These are phyloP conservation scores for Hippocampus guttulatus DNA, from an alignment of 2,113 vertebrate genomes.

Conservation along the genomic window DNA sequence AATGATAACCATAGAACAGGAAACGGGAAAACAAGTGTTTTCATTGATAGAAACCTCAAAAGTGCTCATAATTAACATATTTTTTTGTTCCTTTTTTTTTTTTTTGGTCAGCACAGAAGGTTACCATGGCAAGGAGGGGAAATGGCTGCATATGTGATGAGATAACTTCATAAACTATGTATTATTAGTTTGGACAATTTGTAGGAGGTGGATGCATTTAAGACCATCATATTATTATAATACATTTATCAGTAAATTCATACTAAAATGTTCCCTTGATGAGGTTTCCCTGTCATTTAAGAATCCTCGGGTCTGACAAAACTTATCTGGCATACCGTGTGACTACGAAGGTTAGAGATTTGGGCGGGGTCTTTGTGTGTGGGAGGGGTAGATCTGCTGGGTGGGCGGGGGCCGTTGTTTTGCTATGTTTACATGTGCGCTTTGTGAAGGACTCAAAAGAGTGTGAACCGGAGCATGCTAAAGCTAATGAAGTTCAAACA, in stretches of 20 bases:
- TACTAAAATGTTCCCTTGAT: neutral
- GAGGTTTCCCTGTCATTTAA: neutral
- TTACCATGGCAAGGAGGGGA: neutral
- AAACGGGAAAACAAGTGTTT: no score
- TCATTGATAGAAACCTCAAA: no score
- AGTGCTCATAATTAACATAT: no score
- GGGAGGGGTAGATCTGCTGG: neutral
- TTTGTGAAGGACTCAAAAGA: conserved; percentile 1
- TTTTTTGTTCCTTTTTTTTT: no score
- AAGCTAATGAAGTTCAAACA: neutral
- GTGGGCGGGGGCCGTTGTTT: no score
- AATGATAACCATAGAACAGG: no score
- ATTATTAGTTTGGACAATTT: neutral
- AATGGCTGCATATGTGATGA: no score
- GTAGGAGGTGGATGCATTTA: neutral
- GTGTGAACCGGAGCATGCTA: neutral
- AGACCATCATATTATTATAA: neutral
- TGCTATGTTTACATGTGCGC: neutral
- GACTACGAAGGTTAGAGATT: no score
- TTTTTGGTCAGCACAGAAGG: neutral
- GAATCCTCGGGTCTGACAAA: conserved; percentile 9
- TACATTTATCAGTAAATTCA: neutral
- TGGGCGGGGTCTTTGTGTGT: neutral
- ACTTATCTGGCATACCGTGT: no score
- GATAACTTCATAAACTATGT: neutral